Base-by-base conservation (phyloP, 2,113 vertebrate species). In the Trogon melanurus region DNA sequence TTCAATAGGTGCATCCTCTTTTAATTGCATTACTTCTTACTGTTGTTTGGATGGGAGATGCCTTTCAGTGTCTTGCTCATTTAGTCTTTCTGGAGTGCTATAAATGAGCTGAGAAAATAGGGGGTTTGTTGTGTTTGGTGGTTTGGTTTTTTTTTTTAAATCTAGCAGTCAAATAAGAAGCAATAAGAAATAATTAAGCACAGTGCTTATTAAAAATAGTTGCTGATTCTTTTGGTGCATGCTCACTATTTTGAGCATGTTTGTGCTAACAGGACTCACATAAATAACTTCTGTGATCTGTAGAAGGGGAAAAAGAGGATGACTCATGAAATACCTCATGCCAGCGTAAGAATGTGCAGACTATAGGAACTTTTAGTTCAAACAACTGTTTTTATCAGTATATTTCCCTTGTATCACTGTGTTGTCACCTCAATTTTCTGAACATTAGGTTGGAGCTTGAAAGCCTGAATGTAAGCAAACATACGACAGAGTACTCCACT, bases 401-500 rank as follows among this genome's bases (percentile, higher is more conserved):
- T 18, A 15, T 60, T 88, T 88, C 36, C 17, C 62, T 69, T 47
- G 25, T 51, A 9, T 64, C 38, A 25, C 23, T 62, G 70, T 48
- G n/a, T 36, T 73, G 13, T 66, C 38, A 53, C 25, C 30, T 92
- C 54, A 66, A 0, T 82, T 82, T 89, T 88, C 18, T 11, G 70
- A 83, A 44, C 9, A 10, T 57, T 54, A 5, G 0, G 0, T 51
- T 87, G n/a, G 12, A 69, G 27, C 27, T 71, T 50, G 69, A 32
- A 65, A 88, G 38, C 27, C 66, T 54, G n/a, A 41, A 69, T 14
- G 21, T 51, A 36, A 74, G 71, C 29, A 50, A 45, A 41, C 0
- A 0, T n/a, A n/a, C 13, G 38, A n/a, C 32, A 4, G 3, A 11
- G 38, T 44, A 11, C 25, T 36, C 3, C 32, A 32, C 13, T 3